phyloP scores from a whole-genome alignment of 2,888 invertebrate genomes.

The Eilema caniola region DNA sequence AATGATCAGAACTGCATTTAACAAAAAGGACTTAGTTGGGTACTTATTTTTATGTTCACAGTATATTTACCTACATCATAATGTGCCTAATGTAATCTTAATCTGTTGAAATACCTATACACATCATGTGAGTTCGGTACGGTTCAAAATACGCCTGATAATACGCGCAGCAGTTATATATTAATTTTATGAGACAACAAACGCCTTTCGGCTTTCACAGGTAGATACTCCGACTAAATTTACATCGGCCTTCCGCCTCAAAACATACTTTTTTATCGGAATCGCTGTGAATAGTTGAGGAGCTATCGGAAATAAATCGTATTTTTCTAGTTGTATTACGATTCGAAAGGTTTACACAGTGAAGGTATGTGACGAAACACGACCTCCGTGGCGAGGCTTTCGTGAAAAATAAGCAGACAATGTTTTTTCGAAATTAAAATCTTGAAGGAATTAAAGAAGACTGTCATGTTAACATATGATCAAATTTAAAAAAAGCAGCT shows the following conservation, averaged over 20 bases:
- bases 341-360: conserved; percentile 39
- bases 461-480: conserved; percentile 56
- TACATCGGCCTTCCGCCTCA: conserved; percentile 61
- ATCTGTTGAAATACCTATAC: conserved; percentile 69
- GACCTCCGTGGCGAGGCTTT: conserved; percentile 54
- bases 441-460: conserved; percentile 63
- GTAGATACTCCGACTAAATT: conserved; percentile 61
- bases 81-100: conserved; percentile 75
- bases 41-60: conserved; percentile 51
- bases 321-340: conserved; percentile 31
- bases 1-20: conserved; percentile 46
- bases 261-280: conserved; percentile 48
- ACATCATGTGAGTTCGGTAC: conserved; percentile 70
- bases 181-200: conserved; percentile 82
- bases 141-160: conserved; percentile 75
- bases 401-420: conserved; percentile 45
- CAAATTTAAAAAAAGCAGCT: conserved; percentile 59
- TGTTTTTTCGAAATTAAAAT: conserved; percentile 58
- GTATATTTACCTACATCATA: conserved; percentile 69
- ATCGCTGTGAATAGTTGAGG: conserved; percentile 31
- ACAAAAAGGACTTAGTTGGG: conserved; percentile 38
- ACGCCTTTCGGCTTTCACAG: conserved; percentile 71
- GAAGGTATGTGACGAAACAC: conserved; percentile 40
- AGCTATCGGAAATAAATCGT: conserved; percentile 27
- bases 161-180: conserved; percentile 78